Conservation (phyloP, 2,797 vertebrate genomes). For the Sorex maritimensis region DNA sequence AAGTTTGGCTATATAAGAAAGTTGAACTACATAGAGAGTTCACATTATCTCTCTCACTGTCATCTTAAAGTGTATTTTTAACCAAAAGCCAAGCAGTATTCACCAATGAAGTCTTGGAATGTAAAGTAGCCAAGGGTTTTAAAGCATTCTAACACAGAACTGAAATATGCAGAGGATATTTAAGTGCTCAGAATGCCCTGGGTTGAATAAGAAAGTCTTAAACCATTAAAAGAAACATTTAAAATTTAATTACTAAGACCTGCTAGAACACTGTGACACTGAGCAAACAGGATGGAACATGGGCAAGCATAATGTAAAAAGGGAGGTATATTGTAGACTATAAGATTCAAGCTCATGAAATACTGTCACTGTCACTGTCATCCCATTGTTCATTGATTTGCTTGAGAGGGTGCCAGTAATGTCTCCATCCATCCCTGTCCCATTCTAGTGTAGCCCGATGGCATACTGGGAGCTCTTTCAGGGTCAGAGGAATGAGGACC, state of each 20-base stretch:
- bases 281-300: not conserved
- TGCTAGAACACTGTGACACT: constrained; percentile 18
- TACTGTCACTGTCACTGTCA: too few species aligned
- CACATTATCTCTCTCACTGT: not conserved
- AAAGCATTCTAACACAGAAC: not conserved
- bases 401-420: too few species aligned
- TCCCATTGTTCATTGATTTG: too few species aligned
- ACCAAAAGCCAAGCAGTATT: not conserved
- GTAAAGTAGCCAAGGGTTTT: not conserved
- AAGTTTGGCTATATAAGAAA: not conserved
- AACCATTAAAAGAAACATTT: constrained; percentile 26
- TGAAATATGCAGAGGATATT: not conserved
- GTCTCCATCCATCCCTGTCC: too few species aligned
- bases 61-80: not conserved
- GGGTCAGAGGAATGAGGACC: too few species aligned
- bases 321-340: not conserved
- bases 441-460: too few species aligned
- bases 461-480: too few species aligned
- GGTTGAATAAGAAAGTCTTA: constrained; percentile 16
- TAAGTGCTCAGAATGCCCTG: not conserved
- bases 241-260: not conserved
- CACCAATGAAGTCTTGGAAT: not conserved
- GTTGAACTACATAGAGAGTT: not conserved
- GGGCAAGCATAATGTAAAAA: not conserved
- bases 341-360: not conserved